Evolutionary conservation across 2,113 vertebrate genomes (phyloP), one percentile per base, ranked within the genome.

Genomic region (Cyprinodon variegatus): DNA sequence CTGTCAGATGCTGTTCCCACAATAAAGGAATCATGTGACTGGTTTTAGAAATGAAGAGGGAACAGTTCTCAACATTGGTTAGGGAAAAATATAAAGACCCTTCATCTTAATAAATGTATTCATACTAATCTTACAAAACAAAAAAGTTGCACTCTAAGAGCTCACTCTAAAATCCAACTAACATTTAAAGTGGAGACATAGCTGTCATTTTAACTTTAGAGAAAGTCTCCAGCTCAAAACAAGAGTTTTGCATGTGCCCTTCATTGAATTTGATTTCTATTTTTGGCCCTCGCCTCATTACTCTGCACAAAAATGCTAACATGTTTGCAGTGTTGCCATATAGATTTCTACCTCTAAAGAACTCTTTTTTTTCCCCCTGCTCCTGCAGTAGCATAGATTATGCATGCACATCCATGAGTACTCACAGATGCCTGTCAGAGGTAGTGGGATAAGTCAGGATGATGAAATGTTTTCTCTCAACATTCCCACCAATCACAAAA

Each of bases 371-470:
- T n/a, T 61, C 29, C 43, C 36, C 61, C 61, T 41, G 65, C 75
- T 84, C 72, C 89, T 84, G 85, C 84, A 85, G 82, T 73, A 72
- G 81, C 84, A 83, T 83, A 81, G 80, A 92, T 90, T 89, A 91
- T 90, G 80, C 77, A 85, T 90, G 89, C 88, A 84, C 83, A 82
- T 89, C 83, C 81, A 74, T 87, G 83, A 92, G 82, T 88, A 87
- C 83, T 78, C 89, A 83, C 90, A 89, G 89, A 90, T 84, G 83
- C 86, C 86, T 92, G 92, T 93, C 90, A 89, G 88, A 89, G 83
- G 72, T 48, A 53, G 82, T 86, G 20, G 76, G 66, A 61, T 73
- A 78, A 90, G 76, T 86, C 83, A 75, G 65, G 64, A 50, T 88
- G 83, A 90, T 86, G 83, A 89, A 90, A 83, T 83, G 62, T 86